Percentiles rank a stretch among this genome's conserved stretches.
Evolutionary conservation across 2,113 vertebrate species (phyloP).

Genomic region (Rhabdomys dilectus): DNA sequence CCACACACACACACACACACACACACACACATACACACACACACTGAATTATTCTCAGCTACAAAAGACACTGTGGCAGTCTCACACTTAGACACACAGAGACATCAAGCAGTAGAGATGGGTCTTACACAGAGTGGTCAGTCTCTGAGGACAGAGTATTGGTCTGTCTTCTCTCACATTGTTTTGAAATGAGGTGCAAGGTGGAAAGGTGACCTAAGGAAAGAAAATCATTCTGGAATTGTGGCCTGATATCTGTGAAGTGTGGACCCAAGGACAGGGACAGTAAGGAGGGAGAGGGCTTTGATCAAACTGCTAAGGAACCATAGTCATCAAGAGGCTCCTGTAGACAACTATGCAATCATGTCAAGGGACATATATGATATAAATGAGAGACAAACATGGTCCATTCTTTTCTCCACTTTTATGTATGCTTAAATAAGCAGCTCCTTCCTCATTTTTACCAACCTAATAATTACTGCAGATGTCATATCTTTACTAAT

Average conservation of each 20-base stretch:
- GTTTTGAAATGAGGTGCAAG: neutral
- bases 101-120: fast-evolving
- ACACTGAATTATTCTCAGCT: neutral
- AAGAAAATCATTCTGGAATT: neutral
- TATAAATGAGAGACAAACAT: conserved; percentile 63
- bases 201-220: neutral
- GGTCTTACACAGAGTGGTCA: fast-evolving
- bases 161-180: neutral
- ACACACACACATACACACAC: neutral
- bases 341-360: conserved; percentile 58
- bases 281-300: neutral
- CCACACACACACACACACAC: neutral
- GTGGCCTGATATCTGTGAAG: no score
- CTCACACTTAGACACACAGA: neutral
- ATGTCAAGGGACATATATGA: conserved; percentile 40
- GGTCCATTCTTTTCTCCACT: conserved; percentile 28
- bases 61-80: neutral
- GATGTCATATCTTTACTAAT: neutral
- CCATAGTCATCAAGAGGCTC: neutral
- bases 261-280: neutral
- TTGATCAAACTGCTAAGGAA: neutral
- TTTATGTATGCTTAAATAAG: no score
- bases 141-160: neutral
- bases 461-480: neutral
- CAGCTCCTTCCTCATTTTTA: neutral